Percentiles rank a stretch among this genome's conserved stretches.
These are phyloP conservation scores for Megaustenia siamemsis DNA, from an alignment of 2,888 invertebrate genomes.

Conservation along the genomic window DNA sequence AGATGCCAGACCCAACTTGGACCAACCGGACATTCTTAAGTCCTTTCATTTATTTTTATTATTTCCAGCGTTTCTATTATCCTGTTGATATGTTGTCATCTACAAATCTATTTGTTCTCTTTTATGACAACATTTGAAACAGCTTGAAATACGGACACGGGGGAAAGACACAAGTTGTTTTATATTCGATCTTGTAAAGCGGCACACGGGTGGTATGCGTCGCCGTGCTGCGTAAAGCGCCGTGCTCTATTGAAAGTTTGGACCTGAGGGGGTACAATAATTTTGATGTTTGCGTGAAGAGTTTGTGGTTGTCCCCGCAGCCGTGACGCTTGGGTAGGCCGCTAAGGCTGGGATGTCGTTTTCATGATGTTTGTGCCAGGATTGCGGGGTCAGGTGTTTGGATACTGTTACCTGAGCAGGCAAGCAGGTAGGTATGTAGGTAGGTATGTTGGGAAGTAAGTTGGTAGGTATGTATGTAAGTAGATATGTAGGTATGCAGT, in stretches of 20 bases:
- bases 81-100: background rate
- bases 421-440: too few species aligned
- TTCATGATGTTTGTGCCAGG: background rate
- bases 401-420: background rate
- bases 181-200: too few species aligned
- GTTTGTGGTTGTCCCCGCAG: background rate
- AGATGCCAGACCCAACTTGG: background rate
- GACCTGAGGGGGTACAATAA: background rate
- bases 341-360: background rate
- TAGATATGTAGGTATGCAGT: too few species aligned
- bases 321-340: background rate
- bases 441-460: too few species aligned
- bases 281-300: constrained; percentile 17
- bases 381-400: constrained; percentile 5
- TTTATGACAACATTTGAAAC: background rate
- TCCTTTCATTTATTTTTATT: background rate
- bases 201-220: too few species aligned
- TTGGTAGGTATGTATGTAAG: too few species aligned
- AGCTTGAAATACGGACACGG: too few species aligned
- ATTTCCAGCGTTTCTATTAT: background rate
- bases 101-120: background rate
- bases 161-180: too few species aligned
- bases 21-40: background rate
- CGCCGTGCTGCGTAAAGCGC: background rate
- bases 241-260: background rate